A percentile compares a stretch with the other conserved stretches of the same genome.
phyloP scores from a whole-genome alignment of 1,140 invertebrate genomes.

The Macrobrachium rosenbergii region DNA sequence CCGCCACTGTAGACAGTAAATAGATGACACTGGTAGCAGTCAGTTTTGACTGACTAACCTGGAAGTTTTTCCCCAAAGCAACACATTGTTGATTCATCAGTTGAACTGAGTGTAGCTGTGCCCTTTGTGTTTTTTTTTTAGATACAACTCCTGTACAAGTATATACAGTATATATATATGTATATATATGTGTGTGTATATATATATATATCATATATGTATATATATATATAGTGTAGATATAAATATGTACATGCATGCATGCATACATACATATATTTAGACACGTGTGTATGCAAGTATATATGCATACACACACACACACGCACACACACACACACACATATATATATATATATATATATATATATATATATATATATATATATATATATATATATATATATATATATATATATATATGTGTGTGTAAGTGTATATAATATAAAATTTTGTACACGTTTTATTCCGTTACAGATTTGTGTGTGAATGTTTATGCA shows the following conservation, averaged over 20 bases:
- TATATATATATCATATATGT: conserved; percentile 1
- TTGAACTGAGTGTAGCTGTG: too few relatives aligned
- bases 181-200: conserved; percentile 7
- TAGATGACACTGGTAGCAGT: too few relatives aligned
- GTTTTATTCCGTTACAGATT: neutral
- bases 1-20: too few relatives aligned
- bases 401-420: neutral
- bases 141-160: too few relatives aligned
- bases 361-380: too few relatives aligned
- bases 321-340: too few relatives aligned
- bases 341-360: too few relatives aligned
- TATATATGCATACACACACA: neutral
- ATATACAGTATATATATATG: conserved; percentile 14
- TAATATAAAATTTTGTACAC: neutral
- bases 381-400: neutral
- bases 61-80: neutral
- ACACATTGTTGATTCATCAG: too few relatives aligned
- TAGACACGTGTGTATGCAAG: neutral
- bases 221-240: conserved; percentile 19
- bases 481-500: neutral
- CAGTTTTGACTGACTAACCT: too few relatives aligned
- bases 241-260: neutral
- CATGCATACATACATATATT: neutral
- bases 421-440: neutral
- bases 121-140: neutral